Evolutionary conservation across 2,113 vertebrate species (phyloP).

Genomic region (Apodemus speciosus): DNA sequence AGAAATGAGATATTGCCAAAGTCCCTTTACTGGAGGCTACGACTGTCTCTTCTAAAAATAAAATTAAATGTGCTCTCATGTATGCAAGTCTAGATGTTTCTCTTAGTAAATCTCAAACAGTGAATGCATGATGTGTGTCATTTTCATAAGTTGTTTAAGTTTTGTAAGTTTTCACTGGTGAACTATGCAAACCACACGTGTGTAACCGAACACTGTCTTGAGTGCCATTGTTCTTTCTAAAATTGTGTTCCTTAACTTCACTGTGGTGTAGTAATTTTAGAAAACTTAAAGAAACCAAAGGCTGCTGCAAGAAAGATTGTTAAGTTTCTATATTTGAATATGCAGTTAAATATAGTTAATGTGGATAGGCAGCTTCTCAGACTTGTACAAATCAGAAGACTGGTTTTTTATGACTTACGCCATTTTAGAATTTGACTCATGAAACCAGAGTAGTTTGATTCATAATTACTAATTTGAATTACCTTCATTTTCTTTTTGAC

Average conservation of each 20-base stretch:
- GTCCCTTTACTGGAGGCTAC: neutral
- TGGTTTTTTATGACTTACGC: neutral
- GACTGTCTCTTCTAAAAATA: neutral
- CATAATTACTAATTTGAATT: neutral
- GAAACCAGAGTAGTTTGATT: neutral
- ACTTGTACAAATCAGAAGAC: neutral
- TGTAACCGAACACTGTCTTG: neutral
- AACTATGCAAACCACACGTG: neutral
- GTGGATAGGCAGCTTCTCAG: neutral
- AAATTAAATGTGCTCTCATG: conserved; percentile 17
- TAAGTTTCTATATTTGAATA: neutral
- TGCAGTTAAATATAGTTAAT: neutral
- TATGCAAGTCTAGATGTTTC: neutral
- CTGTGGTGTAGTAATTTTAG: neutral
- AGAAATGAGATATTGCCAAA: neutral
- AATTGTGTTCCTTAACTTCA: neutral
- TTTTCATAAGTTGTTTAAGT: neutral
- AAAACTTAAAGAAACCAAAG: neutral
- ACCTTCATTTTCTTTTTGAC: neutral
- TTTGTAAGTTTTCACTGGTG: neutral
- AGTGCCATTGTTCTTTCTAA: neutral
- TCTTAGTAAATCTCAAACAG: neutral
- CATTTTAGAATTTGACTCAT: neutral
- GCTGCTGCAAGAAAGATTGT: conserved; percentile 8
- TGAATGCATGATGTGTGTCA: neutral